Conservation (phyloP, 2,888 invertebrate genomes). For the Agapetus fuscipes region DNA sequence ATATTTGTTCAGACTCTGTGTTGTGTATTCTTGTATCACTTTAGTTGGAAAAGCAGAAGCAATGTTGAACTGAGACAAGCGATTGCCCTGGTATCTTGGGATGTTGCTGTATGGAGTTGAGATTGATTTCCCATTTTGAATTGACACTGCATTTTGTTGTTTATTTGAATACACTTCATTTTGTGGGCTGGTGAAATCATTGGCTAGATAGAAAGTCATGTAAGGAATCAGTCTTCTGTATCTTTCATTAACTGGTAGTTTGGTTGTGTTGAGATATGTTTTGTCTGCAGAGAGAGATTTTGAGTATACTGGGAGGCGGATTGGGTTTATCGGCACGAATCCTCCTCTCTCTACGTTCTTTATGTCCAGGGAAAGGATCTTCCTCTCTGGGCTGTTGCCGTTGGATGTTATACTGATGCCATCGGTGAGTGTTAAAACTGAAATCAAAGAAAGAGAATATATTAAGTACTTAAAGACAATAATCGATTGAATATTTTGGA, state of each 20-base stretch:
- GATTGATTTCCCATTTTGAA: constrained; percentile 33
- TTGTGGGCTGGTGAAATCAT: constrained; percentile 38
- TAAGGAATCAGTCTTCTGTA: constrained; percentile 73
- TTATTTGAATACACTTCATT: constrained; percentile 30
- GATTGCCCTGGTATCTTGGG: constrained; percentile 41
- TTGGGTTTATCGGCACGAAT: constrained; percentile 28
- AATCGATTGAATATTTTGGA: too few species aligned
- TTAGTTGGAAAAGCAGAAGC: constrained; percentile 40
- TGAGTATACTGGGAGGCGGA: constrained; percentile 23
- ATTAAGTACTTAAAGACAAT: not conserved
- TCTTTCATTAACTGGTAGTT: constrained; percentile 51
- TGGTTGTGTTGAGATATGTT: constrained; percentile 23
- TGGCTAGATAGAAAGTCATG: constrained; percentile 69
- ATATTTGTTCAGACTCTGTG: constrained; percentile 27
- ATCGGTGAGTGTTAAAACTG: constrained; percentile 35
- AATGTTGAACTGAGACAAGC: constrained; percentile 39
- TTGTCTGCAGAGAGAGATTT: constrained; percentile 12
- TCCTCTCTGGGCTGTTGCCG: constrained; percentile 42
- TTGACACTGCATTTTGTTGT: constrained; percentile 34
- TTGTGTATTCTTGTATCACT: constrained; percentile 33
- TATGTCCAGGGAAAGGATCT: constrained; percentile 36
- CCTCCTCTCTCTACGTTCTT: constrained; percentile 31
- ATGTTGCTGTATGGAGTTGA: constrained; percentile 31
- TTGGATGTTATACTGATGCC: constrained; percentile 42
- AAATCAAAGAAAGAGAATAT: constrained; percentile 24